phyloP scores from a whole-genome alignment of 2,113 vertebrate species.

The Melanotaenia duboulayi region DNA sequence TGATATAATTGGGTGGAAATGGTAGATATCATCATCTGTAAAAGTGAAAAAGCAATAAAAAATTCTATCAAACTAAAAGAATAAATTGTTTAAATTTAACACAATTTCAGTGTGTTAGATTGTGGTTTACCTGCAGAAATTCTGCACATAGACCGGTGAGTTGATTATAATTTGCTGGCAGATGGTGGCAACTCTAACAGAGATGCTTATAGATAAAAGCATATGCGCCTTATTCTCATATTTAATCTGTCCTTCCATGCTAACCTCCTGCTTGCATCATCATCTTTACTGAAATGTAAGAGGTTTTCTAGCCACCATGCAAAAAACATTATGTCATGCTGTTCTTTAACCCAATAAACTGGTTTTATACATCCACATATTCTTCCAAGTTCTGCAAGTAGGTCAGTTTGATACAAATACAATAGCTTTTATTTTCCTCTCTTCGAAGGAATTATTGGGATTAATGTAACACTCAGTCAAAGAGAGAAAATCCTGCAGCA shows the following conservation, averaged over 20 bases:
- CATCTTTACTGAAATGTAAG: constrained; percentile 42
- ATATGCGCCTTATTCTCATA: not conserved
- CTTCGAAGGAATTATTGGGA: constrained; percentile 70
- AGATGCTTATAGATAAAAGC: constrained; percentile 16
- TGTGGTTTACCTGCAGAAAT: not conserved
- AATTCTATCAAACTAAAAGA: too few species aligned
- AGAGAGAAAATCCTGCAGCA: constrained; percentile 62
- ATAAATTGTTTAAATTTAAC: too few species aligned
- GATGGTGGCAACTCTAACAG: not conserved
- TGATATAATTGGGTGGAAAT: too few species aligned
- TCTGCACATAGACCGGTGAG: not conserved
- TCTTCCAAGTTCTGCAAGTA: constrained; percentile 51
- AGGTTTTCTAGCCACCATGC: constrained; percentile 3
- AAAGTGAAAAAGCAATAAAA: too few species aligned
- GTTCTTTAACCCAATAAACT: constrained; percentile 50
- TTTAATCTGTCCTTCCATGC: constrained; percentile 1
- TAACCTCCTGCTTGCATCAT: not conserved
- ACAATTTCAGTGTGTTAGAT: not conserved
- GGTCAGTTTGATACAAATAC: constrained; percentile 62
- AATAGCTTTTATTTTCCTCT: constrained; percentile 48
- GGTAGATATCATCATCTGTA: too few species aligned
- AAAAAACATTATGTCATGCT: constrained; percentile 41
- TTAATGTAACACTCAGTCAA: constrained; percentile 58
- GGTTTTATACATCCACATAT: constrained; percentile 32
- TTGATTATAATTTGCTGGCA: not conserved